These are phyloP conservation scores for Eubasilissa splendida DNA, from an alignment of 2,888 invertebrate species.

Conservation along the genomic window DNA sequence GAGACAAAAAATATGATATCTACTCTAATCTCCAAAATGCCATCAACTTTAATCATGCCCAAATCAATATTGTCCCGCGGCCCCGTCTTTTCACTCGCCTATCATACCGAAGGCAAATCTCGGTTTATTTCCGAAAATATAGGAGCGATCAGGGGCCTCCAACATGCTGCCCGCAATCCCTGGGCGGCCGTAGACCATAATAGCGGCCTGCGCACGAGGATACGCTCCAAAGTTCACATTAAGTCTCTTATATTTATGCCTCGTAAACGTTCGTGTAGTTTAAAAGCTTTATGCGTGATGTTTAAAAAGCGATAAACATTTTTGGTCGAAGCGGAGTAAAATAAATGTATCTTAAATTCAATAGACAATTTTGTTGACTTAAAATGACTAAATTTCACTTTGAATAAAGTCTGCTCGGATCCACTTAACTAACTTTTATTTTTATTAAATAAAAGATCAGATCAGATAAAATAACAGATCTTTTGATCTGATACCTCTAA, in stretches of 20 bases:
- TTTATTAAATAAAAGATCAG: too few species aligned
- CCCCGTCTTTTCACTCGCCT: not conserved
- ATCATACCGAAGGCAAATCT: constrained; percentile 24
- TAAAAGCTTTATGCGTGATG: not conserved
- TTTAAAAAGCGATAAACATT: not conserved
- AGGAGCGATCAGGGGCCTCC: constrained; percentile 26
- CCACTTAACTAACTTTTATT: too few species aligned
- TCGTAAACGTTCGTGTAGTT: not conserved
- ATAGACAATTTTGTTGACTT: too few species aligned
- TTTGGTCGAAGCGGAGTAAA: not conserved
- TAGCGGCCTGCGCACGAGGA: constrained; percentile 43
- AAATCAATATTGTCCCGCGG: constrained; percentile 7
- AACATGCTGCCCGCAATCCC: constrained; percentile 40
- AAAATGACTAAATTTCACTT: too few species aligned
- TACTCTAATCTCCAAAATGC: not conserved
- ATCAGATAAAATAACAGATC: too few species aligned
- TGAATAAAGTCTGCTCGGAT: too few species aligned
- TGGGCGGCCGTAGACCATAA: constrained; percentile 52
- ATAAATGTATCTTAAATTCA: constrained; percentile 1
- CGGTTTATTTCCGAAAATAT: constrained; percentile 15
- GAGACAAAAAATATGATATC: too few species aligned
- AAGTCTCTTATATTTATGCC: constrained; percentile 15
- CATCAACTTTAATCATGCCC: not conserved
- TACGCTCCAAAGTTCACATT: constrained; percentile 52
- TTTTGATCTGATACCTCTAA: too few species aligned